Conservation (phyloP, 2,113 vertebrate species). For the Piaya cayana region DNA sequence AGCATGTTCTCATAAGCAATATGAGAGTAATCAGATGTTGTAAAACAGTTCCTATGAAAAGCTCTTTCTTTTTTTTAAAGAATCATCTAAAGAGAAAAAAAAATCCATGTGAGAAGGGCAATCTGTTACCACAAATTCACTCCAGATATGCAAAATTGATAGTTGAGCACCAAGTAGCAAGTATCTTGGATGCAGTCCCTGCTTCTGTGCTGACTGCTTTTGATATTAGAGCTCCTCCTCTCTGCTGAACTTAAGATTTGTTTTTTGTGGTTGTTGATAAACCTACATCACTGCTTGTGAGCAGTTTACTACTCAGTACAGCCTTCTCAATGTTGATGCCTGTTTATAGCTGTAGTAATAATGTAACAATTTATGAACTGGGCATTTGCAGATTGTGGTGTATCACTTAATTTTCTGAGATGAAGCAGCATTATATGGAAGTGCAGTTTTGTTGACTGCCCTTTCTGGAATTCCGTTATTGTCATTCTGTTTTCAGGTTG, state of each 20-base stretch:
- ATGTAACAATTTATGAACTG: background rate
- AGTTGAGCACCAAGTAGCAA: background rate
- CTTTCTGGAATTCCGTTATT: background rate
- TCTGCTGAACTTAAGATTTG: background rate
- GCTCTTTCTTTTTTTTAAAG: background rate
- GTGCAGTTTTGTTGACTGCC: rapidly evolving
- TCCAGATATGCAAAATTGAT: background rate
- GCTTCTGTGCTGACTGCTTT: background rate
- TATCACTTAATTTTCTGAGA: background rate
- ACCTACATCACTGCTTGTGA: background rate
- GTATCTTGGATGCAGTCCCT: background rate
- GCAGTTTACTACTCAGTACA: background rate
- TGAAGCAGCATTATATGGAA: background rate
- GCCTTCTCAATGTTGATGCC: background rate
- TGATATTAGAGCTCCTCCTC: rapidly evolving
- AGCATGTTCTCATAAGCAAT: background rate
- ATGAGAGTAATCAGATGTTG: background rate
- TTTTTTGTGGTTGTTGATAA: background rate
- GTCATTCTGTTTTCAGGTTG: background rate
- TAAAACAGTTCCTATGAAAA: background rate
- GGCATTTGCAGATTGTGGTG: background rate
- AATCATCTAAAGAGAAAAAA: background rate
- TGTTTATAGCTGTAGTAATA: background rate
- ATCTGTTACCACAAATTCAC: background rate
- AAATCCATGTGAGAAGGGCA: background rate